Base-by-base conservation (phyloP, 2,888 invertebrate species). In the Thereva nobilitata region DNA sequence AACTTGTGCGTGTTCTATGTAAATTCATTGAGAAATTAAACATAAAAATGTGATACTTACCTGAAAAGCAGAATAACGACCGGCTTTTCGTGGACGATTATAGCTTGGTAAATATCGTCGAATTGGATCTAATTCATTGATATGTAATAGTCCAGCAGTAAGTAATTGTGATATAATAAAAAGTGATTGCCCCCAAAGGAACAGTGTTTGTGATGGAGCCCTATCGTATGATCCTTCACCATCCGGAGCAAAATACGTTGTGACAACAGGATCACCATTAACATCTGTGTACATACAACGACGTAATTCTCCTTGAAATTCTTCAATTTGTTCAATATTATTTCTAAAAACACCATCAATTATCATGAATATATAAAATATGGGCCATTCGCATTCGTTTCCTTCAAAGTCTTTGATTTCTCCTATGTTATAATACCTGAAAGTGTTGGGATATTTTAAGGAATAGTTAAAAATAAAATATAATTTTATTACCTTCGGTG, bases 61-160 rank as follows among this genome's bases (percentile, higher is more conserved):
- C 90, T 98, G 97, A 83, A 99, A 99, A 35, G 97, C 96, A 0
- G 97, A 97, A 82, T 99, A 98, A 70, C 97, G 85, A 52, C 95
- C 94, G 59, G 91, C 94, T 75, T 91, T 89, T 45, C 94, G 84
- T 0, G 98, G 98, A 54, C 98, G 84, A 79, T 96, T 97, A 79
- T 95, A 96, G 0, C 97, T 97, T 0, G 98, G 97, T 73, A 98
- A 83, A 81, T 97, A 96, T 41, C 98, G 87, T 55, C 97, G 85
- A 72, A 98, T 93, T 0, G 97, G 96, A 82, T 99, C 99, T 70
- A 99, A 82, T 82, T 99, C 98, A 76, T 95, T 96, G 42, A 96
- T 90, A 77, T 96, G 93, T 64, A 97, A 83, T 69, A 97, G 83
- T 0, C 93, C 92, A 38, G 91, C 92, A 2, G 94, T 95, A 68